Evolutionary conservation across 1,140 invertebrate genomes (phyloP).

Genomic region (Procambarus clarkii): DNA sequence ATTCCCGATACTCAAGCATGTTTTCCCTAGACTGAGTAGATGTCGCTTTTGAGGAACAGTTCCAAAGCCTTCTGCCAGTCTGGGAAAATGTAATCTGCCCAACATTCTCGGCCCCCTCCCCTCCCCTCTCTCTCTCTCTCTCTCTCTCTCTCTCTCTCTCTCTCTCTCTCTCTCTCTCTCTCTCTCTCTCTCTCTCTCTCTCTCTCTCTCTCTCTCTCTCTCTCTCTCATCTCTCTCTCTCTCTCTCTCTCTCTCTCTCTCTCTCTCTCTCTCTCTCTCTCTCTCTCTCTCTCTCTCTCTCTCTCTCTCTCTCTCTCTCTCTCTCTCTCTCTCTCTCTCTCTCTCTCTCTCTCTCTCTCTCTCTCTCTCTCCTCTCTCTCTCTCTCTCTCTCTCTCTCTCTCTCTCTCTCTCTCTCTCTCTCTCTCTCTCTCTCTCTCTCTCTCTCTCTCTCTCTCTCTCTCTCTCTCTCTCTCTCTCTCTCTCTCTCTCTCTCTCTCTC

Average conservation of each 20-base stretch:
- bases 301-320: constrained; percentile 6
- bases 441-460: no score
- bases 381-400: neutral
- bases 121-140: neutral
- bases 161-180: constrained; percentile 8
- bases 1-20: no score
- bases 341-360: constrained; percentile 15
- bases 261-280: neutral
- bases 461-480: no score
- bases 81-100: no score
- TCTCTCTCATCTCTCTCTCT: no score
- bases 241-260: neutral
- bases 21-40: no score
- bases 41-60: no score
- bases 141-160: neutral
- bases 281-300: no score
- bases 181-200: neutral
- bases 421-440: no score
- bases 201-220: neutral
- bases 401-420: neutral
- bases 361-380: neutral
- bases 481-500: no score
- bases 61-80: no score
- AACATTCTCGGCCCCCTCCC: neutral
- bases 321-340: constrained; percentile 15